Evolutionary conservation across 2,113 vertebrate species (phyloP).

Genomic region (Cephalopterus ornatus): DNA sequence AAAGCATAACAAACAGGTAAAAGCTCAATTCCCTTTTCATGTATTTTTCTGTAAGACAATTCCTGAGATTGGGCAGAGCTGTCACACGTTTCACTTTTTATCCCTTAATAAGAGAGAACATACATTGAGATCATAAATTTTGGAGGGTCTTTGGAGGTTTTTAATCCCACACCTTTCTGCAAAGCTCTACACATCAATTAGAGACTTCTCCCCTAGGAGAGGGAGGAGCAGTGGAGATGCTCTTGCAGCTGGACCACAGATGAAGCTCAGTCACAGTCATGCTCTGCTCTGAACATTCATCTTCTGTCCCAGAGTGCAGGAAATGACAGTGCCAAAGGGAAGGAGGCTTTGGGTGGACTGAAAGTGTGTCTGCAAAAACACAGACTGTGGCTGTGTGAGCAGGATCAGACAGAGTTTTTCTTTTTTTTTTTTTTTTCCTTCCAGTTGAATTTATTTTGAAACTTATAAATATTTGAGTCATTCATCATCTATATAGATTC

Average conservation of each 20-base stretch:
- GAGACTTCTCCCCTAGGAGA: background rate
- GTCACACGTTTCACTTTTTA: background rate
- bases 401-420: background rate
- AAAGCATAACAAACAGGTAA: background rate
- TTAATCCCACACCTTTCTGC: conserved; percentile 53
- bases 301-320: conserved; percentile 60
- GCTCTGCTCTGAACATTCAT: conserved; percentile 63
- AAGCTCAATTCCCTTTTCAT: background rate
- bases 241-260: conserved; percentile 69
- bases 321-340: conserved; percentile 61
- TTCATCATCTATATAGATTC: conserved; percentile 47
- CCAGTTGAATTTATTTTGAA: conserved; percentile 38
- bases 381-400: background rate
- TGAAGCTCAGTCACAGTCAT: conserved; percentile 71
- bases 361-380: conserved; percentile 2
- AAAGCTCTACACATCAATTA: conserved; percentile 30
- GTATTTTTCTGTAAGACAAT: background rate
- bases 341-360: background rate
- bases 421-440: background rate
- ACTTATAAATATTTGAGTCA: conserved; percentile 46
- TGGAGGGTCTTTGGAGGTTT: conserved; percentile 32
- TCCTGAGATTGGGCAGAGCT: background rate
- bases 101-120: conserved; percentile 26
- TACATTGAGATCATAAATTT: conserved; percentile 37
- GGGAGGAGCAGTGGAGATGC: conserved; percentile 46